phyloP scores from a whole-genome alignment of 2,797 vertebrate species.

The Potorous gilbertii region DNA sequence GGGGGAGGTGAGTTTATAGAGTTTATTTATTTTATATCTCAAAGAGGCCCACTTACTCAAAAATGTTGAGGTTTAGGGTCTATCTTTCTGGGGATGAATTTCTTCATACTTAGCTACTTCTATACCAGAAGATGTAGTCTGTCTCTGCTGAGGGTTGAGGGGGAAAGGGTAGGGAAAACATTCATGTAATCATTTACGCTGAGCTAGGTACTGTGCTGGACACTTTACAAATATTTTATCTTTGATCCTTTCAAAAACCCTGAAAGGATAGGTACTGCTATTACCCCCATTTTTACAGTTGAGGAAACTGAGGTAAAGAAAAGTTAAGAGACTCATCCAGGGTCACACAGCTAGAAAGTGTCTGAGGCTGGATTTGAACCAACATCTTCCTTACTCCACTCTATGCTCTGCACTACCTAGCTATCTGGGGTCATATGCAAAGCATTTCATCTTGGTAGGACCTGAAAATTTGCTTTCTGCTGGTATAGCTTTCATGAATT shows the following conservation, averaged over 20 bases:
- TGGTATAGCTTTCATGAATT: background rate
- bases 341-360: background rate
- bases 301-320: background rate
- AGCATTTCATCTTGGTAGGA: background rate
- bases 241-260: background rate
- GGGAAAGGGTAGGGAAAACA: background rate
- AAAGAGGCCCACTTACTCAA: background rate
- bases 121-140: background rate
- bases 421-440: background rate
- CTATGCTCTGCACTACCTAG: background rate
- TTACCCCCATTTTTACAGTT: background rate
- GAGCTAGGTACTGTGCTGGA: background rate
- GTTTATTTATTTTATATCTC: background rate
- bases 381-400: background rate
- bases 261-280: background rate
- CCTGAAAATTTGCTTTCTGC: background rate
- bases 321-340: background rate
- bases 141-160: background rate
- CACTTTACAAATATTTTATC: background rate
- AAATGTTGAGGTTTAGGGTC: background rate
- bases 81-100: background rate
- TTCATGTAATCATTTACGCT: background rate
- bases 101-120: background rate
- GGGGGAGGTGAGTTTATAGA: background rate
- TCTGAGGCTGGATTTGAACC: background rate